Conservation (phyloP, 1,140 invertebrate genomes). For the Trialeurodes vaporariorum region DNA sequence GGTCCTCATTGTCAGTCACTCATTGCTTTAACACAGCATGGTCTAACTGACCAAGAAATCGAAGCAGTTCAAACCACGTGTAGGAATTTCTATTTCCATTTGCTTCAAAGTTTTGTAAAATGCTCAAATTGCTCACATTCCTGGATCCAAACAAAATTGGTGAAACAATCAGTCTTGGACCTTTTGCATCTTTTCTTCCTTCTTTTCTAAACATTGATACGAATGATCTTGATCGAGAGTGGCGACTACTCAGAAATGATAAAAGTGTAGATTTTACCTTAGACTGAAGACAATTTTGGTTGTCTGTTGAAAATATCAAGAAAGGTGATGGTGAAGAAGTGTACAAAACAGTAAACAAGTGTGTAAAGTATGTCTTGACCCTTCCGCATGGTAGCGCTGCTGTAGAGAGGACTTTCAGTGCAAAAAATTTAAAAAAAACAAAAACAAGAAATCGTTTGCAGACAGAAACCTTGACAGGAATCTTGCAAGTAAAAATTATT, state of each 20-base stretch:
- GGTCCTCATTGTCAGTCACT: no score
- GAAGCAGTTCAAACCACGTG: no score
- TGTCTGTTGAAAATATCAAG: background rate
- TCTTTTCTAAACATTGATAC: background rate
- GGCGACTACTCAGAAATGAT: constrained; percentile 4
- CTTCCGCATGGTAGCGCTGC: background rate
- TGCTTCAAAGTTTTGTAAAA: no score
- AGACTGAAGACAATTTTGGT: background rate
- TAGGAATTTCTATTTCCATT: no score
- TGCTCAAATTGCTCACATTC: no score
- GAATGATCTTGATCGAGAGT: constrained; percentile 1
- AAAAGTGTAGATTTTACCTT: background rate
- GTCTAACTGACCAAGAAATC: no score
- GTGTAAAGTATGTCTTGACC: background rate
- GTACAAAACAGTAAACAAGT: background rate
- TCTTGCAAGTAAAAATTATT: background rate
- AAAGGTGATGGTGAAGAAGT: constrained; percentile 2
- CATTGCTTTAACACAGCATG: no score
- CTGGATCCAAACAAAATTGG: background rate
- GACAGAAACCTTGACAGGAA: background rate
- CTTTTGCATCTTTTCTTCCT: background rate
- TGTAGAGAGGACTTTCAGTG: background rate
- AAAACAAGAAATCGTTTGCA: background rate
- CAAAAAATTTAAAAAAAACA: constrained; percentile 2
- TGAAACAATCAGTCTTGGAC: background rate